A percentile compares a stretch with the other conserved stretches of the same genome.
Conservation (phyloP, 1,140 invertebrate genomes). For the Drosophila littoralis region DNA sequence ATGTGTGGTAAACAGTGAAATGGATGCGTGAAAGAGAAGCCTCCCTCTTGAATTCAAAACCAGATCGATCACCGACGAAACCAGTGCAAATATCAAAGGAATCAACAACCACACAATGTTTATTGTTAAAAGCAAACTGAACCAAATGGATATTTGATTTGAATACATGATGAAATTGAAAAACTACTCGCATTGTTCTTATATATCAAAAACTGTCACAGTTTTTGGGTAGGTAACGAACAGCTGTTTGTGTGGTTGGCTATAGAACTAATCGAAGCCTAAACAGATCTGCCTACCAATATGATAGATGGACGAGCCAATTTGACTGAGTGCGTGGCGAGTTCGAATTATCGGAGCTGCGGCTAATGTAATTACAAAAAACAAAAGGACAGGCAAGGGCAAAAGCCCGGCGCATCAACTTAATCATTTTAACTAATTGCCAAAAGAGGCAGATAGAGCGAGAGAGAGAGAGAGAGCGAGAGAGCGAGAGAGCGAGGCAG, state of each 20-base stretch:
- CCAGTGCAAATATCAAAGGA: conserved; percentile 8
- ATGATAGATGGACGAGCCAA: conserved; percentile 74
- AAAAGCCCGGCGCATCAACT: conserved; percentile 66
- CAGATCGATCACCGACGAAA: conserved; percentile 54
- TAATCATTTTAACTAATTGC: conserved; percentile 84
- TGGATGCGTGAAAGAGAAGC: background rate
- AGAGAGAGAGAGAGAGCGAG: background rate
- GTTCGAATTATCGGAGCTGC: conserved; percentile 68
- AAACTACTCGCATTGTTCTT: conserved; percentile 32
- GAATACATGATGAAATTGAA: conserved; percentile 30
- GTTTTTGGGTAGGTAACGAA: conserved; percentile 21
- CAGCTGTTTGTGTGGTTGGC: conserved; percentile 51
- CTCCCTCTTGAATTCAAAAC: background rate
- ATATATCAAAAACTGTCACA: conserved; percentile 53
- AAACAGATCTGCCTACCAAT: conserved; percentile 36
- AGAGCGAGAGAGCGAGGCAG: background rate
- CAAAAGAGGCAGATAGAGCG: conserved; percentile 31
- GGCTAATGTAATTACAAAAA: conserved; percentile 78
- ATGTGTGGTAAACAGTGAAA: conserved; percentile 43
- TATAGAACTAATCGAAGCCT: conserved; percentile 41
- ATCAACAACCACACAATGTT: conserved; percentile 16
- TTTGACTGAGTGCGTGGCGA: conserved; percentile 74
- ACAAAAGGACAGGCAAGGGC: conserved; percentile 25
- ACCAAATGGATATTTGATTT: conserved; percentile 42
- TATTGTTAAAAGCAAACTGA: conserved; percentile 27